Percentiles rank a stretch among this genome's conserved stretches.
phyloP scores from a whole-genome alignment of 2,888 invertebrate species.

The Mylabris sibirica region DNA sequence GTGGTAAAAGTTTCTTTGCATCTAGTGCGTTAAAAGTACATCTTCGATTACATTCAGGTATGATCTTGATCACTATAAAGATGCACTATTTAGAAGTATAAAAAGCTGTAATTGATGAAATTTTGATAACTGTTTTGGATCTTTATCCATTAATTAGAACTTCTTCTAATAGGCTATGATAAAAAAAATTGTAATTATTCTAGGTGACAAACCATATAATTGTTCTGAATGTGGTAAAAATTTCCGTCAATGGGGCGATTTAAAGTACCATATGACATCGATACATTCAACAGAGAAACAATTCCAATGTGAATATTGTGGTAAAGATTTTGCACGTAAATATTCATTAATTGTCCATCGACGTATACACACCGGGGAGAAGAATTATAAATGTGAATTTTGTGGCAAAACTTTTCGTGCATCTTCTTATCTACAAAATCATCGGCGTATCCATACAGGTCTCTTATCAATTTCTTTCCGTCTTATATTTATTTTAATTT shows the following conservation, averaged over 20 bases:
- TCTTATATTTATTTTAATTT: slow-evolving; percentile 6
- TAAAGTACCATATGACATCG: slow-evolving; percentile 85
- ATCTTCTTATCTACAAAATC: slow-evolving; percentile 84
- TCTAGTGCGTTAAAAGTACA: slow-evolving; percentile 85
- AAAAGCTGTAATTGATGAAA: no score
- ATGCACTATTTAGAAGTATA: no score
- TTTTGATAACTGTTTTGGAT: no score
- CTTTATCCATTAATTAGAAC: no score
- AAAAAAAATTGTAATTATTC: no score
- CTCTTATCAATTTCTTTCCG: slow-evolving; percentile 27
- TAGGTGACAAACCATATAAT: slow-evolving; percentile 82
- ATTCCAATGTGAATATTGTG: slow-evolving; percentile 89
- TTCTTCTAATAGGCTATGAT: no score
- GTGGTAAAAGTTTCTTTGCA: slow-evolving; percentile 85
- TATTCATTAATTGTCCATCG: slow-evolving; percentile 87
- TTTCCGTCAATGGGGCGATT: slow-evolving; percentile 88
- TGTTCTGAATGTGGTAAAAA: slow-evolving; percentile 80
- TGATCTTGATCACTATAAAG: background rate
- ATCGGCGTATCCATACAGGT: slow-evolving; percentile 87
- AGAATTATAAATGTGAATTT: slow-evolving; percentile 85
- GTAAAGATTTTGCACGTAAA: slow-evolving; percentile 86
- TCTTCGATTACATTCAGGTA: slow-evolving; percentile 74
- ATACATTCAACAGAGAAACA: slow-evolving; percentile 82
- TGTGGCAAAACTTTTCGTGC: slow-evolving; percentile 86
- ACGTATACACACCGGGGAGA: slow-evolving; percentile 85